Base-by-base conservation (phyloP, 2,113 vertebrate genomes). In the Nanorana parkeri region DNA sequence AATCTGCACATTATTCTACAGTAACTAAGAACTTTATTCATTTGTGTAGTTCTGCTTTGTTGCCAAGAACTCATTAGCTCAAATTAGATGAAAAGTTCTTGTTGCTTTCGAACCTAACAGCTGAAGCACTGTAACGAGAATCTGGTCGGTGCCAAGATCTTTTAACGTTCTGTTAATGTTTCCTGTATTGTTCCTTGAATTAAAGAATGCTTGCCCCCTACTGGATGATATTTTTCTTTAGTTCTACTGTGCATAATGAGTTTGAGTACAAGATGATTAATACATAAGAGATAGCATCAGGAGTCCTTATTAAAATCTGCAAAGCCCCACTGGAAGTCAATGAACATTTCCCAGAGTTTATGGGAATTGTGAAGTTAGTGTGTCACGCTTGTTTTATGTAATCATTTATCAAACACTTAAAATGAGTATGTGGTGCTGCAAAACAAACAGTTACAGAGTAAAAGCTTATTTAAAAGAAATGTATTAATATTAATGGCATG, bases 251-350 rank as follows among this genome's bases (percentile, higher is more conserved):
- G 41, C 69, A 56, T 81, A 74, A 81, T 75, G 80, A 29, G 61
- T 81, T 81, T 68, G 71, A 76, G 80, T 51, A 83, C 80, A 76
- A 68, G 60, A 83, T 83, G 80, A 83, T 83, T 83, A 76, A 83
- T 83, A 83, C 80, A 83, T 83, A 64, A 68, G 80, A 74, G 71
- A 58, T 76, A 83, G 28, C 72, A 83, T 83, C 80, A 68, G 80
- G 80, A 74, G 71, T 41, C 80, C 71, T 83, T 75, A 76, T 83
- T 83, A 76, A 75, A 83, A 76, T 83, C 71, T 68, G 80, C 80
- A 76, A 58, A 76, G 71, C 80, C 80, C 63, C 63, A 83, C 80
- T 83, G 80, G 80, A 76, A 83, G 80, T 83, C 80, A 68, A 60
- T 83, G 80, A 75, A 76, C 41, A 47, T 76, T 83, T 76, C 47